phyloP scores from a whole-genome alignment of 2,888 invertebrate species.

The Therioaphis trifolii region DNA sequence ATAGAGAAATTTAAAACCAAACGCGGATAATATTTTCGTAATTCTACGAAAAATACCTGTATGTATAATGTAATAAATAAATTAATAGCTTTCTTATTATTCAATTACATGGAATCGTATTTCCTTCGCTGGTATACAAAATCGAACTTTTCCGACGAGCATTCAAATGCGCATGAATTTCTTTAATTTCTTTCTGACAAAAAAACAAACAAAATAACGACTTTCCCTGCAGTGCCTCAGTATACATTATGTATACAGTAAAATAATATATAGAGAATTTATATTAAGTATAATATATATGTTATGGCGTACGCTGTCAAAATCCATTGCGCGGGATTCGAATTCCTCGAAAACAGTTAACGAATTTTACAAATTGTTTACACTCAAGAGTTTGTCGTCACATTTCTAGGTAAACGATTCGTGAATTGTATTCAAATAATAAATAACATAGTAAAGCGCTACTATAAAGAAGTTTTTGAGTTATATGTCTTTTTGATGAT shows the following conservation, averaged over 20 bases:
- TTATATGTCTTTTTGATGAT: too few species aligned
- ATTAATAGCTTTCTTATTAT: neutral
- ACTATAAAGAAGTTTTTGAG: too few species aligned
- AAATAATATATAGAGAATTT: too few species aligned
- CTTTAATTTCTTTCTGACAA: neutral
- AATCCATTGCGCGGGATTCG: neutral
- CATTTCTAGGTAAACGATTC: conserved; percentile 8
- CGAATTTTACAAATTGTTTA: conserved; percentile 25
- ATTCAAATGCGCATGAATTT: neutral
- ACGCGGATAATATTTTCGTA: neutral
- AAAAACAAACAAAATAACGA: neutral
- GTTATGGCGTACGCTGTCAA: neutral
- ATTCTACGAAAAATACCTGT: too few species aligned
- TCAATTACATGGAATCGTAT: neutral
- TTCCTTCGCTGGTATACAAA: neutral
- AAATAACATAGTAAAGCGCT: too few species aligned
- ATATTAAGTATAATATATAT: too few species aligned
- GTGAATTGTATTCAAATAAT: conserved; percentile 11
- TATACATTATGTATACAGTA: too few species aligned
- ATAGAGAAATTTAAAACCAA: neutral
- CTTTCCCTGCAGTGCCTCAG: too few species aligned
- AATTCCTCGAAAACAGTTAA: neutral
- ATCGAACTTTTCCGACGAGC: neutral
- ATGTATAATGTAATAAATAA: too few species aligned
- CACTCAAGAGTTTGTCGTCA: neutral